phyloP scores from a whole-genome alignment of 2,888 invertebrate genomes.

The Rotaria magnacalcarata region DNA sequence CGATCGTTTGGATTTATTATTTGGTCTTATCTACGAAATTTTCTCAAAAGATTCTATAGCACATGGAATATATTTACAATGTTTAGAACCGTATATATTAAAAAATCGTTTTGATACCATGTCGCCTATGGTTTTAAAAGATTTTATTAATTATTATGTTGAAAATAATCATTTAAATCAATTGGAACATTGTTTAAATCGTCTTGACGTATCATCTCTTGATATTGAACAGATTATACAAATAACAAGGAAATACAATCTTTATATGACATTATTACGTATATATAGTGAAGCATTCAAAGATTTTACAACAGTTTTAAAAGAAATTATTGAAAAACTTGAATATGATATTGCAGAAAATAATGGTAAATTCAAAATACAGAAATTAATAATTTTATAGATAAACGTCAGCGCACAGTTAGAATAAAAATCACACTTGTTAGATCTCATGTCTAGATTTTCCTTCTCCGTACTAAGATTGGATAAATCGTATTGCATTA shows the following conservation, averaged over 20 bases:
- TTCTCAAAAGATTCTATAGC: conserved; percentile 65
- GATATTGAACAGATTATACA: conserved; percentile 69
- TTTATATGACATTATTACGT: conserved; percentile 71
- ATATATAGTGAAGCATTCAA: conserved; percentile 72
- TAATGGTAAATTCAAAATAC: not conserved
- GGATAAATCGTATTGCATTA: no score
- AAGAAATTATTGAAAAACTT: conserved; percentile 58
- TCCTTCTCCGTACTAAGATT: no score
- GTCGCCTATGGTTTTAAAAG: conserved; percentile 70
- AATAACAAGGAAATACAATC: conserved; percentile 64
- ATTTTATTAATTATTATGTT: conserved; percentile 69
- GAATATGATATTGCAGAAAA: not conserved
- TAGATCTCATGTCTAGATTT: no score
- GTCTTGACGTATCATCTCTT: conserved; percentile 70
- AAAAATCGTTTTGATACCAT: conserved; percentile 65
- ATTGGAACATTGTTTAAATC: conserved; percentile 64
- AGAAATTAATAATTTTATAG: not conserved
- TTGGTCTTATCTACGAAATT: conserved; percentile 66
- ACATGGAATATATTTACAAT: conserved; percentile 68
- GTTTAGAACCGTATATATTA: conserved; percentile 70
- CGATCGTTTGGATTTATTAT: conserved; percentile 55
- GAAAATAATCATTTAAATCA: conserved; percentile 63
- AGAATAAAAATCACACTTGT: no score
- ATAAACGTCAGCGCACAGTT: no score
- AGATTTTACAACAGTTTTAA: conserved; percentile 72